Conservation (phyloP, 2,888 invertebrate species). For the Mimumesa dahlbomi region DNA sequence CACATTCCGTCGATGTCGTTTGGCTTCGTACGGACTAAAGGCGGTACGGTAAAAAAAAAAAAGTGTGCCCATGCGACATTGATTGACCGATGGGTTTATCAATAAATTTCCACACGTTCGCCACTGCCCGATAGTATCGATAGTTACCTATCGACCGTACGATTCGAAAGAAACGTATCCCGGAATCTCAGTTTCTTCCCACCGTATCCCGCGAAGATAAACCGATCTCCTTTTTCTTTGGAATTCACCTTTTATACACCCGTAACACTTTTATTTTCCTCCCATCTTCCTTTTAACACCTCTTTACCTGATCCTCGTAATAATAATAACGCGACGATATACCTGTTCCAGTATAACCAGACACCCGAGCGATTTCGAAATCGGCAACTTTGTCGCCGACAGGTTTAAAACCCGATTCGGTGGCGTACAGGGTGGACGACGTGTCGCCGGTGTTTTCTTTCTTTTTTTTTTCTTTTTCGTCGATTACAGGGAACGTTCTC, state of each 20-base stretch:
- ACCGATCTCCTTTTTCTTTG: no score
- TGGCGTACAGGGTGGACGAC: not conserved
- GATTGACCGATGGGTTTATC: constrained; percentile 3
- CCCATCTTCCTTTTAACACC: no score
- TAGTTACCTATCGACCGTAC: not conserved
- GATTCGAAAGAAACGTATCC: not conserved
- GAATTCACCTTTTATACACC: no score
- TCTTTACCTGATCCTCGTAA: no score
- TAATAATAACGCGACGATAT: no score
- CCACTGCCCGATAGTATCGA: not conserved
- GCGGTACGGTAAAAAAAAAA: no score
- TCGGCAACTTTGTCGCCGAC: constrained; percentile 18
- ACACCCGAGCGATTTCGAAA: constrained; percentile 7
- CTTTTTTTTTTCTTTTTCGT: constrained; percentile 17
- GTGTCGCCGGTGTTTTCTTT: no score
- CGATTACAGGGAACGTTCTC: constrained; percentile 29
- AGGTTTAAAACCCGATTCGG: constrained; percentile 25
- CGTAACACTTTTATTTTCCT: no score
- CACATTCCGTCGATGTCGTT: constrained; percentile 7
- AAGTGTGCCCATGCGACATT: no score
- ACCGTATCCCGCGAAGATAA: no score
- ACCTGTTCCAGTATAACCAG: not conserved
- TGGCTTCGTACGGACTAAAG: not conserved
- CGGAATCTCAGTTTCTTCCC: not conserved
- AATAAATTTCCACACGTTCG: constrained; percentile 12